Percentiles rank a stretch among this genome's conserved stretches.
phyloP scores from a whole-genome alignment of 2,888 invertebrate species.

The Leucophenga montana region DNA sequence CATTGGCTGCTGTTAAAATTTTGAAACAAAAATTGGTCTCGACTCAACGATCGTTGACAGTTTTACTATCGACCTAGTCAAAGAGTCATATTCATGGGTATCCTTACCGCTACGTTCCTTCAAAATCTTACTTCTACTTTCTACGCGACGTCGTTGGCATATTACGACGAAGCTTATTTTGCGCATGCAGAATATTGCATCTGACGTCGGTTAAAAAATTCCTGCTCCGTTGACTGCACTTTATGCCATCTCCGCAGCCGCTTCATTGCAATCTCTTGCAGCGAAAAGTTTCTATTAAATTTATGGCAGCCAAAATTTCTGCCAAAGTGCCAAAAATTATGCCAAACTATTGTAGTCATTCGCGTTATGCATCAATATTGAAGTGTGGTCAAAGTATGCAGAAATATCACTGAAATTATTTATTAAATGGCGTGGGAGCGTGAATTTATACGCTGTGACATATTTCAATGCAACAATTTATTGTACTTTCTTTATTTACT shows the following conservation, averaged over 20 bases:
- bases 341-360: background rate
- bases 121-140: background rate
- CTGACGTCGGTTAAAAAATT: slow-evolving; percentile 3
- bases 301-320: slow-evolving; percentile 13
- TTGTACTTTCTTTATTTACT: background rate
- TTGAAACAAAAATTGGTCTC: slow-evolving; percentile 5
- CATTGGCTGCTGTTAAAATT: background rate
- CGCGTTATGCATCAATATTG: background rate
- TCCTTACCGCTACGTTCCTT: no score
- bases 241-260: background rate
- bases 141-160: background rate
- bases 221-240: background rate
- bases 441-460: background rate
- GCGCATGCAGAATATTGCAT: slow-evolving; percentile 2
- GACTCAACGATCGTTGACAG: background rate
- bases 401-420: no score
- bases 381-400: background rate
- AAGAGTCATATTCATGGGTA: no score
- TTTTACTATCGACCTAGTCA: background rate
- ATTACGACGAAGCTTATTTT: slow-evolving; percentile 1
- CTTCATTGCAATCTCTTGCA: background rate
- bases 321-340: slow-evolving; percentile 26
- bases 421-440: no score
- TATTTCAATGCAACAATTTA: background rate
- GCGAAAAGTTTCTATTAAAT: slow-evolving; percentile 6